phyloP scores from a whole-genome alignment of 2,113 vertebrate species.

The Amblyornis subalaris region DNA sequence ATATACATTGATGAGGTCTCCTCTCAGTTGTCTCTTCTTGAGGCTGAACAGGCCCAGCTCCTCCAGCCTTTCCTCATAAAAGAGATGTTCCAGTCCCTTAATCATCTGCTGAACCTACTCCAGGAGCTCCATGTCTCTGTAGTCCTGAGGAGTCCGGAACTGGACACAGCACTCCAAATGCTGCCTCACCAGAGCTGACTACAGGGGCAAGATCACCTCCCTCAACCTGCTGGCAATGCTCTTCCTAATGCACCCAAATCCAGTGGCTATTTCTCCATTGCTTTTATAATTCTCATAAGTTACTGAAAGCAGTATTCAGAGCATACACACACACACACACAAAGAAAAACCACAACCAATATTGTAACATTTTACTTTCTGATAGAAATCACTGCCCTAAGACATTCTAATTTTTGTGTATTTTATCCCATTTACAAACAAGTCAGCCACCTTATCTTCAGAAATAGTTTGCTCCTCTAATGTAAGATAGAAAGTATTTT shows the following conservation, averaged over 20 bases:
- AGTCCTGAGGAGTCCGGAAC: background rate
- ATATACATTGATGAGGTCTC: background rate
- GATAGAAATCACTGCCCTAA: background rate
- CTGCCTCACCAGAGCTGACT: background rate
- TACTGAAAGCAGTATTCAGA: background rate
- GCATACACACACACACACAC: background rate
- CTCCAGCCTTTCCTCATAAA: background rate
- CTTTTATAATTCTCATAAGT: background rate
- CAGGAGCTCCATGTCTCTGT: background rate
- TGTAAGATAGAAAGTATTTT: background rate
- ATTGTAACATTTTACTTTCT: background rate
- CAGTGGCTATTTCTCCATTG: background rate
- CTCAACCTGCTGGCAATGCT: background rate
- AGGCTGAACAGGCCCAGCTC: background rate
- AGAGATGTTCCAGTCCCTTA: background rate
- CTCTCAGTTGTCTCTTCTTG: fast-evolving
- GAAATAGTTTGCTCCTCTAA: background rate
- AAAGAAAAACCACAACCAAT: background rate
- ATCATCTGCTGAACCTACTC: background rate
- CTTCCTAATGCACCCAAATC: background rate
- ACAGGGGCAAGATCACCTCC: background rate
- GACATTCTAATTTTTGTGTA: background rate
- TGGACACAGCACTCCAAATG: background rate
- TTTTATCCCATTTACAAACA: background rate
- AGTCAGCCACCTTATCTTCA: background rate